Base-by-base conservation (phyloP, 2,888 invertebrate genomes). In the Drosophila pegasa region DNA sequence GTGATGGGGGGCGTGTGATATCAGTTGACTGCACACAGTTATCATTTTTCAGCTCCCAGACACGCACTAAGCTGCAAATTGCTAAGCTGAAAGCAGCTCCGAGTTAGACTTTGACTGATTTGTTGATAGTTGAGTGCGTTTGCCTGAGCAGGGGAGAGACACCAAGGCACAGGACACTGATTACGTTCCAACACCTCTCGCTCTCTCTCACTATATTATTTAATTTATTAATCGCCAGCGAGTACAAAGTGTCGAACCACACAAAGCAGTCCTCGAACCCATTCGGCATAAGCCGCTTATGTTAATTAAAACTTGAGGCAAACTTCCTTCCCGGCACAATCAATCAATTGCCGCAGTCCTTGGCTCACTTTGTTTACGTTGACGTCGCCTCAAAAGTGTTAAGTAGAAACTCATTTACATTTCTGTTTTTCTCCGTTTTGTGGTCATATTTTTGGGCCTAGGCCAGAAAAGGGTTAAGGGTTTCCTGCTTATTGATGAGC, bases 1-100 rank as follows among this genome's bases (percentile, higher is more conserved):
- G n/a, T 5, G 27, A 33, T 31, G 41, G 20, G 27, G 50, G 25
- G 35, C 25, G 48, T 14, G 10, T 38, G 63, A 72, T 84, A 85
- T 83, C 87, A 87, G 78, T 87, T 88, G 88, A 85, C 69, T 88
- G 85, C 65, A 54, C 78, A 81, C 66, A 71, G 85, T 78, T 82
- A 82, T 87, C 72, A 84, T 72, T 71, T 81, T 81, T 72, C 75
- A 63, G 60, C 70, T 57, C 50, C 29, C 62, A 40, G 57, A 59
- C 75, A 77, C 72, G 63, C 75, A 76, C 41, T 7, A 59, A 48
- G 66, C 75, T 78, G 76, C 75, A 78, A 78, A 75, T 77, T 74
- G 78, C 75, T 37, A 50, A 71, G 58, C 60, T 55, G 43, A 66
- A 57, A 50, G 71, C 33, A 70, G 60, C 69, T 63, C 33, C 25